Evolutionary conservation across 2,888 invertebrate species (phyloP).

Genomic region (Luperina nickerlii): DNA sequence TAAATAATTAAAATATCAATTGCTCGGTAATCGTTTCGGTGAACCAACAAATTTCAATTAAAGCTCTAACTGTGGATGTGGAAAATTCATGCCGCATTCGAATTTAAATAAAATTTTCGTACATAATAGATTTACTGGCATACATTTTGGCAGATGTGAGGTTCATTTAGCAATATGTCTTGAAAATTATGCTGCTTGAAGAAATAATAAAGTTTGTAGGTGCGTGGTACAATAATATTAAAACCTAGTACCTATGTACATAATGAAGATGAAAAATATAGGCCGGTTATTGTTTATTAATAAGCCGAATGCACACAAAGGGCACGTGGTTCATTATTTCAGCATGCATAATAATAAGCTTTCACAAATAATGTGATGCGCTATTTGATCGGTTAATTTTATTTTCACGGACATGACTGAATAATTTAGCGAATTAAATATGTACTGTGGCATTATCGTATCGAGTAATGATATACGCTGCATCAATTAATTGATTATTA

Average conservation of each 20-base stretch:
- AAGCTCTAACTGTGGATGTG: conserved; percentile 76
- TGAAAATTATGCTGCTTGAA: conserved; percentile 20
- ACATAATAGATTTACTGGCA: conserved; percentile 66
- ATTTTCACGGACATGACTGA: conserved; percentile 68
- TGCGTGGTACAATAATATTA: not conserved
- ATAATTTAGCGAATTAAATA: conserved; percentile 70
- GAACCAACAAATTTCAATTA: conserved; percentile 81
- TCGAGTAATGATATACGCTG: conserved; percentile 55
- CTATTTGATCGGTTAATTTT: conserved; percentile 71
- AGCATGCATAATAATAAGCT: conserved; percentile 66
- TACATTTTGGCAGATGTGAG: conserved; percentile 50
- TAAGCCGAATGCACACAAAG: conserved; percentile 44
- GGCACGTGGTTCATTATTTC: conserved; percentile 59
- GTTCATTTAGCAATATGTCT: conserved; percentile 37
- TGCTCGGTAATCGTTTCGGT: conserved; percentile 75
- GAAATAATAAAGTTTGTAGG: not conserved
- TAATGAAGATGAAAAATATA: conserved; percentile 22
- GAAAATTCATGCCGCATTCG: conserved; percentile 77
- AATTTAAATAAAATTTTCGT: conserved; percentile 78
- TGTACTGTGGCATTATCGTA: conserved; percentile 58
- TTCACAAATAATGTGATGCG: conserved; percentile 70
- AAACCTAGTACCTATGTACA: not conserved
- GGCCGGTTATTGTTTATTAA: conserved; percentile 28
- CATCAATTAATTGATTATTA: conserved; percentile 49
- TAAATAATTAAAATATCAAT: conserved; percentile 82